Percentiles rank a stretch among this genome's conserved stretches.
phyloP scores from a whole-genome alignment of 2,888 invertebrate species.

The Latrodectus elegans region DNA sequence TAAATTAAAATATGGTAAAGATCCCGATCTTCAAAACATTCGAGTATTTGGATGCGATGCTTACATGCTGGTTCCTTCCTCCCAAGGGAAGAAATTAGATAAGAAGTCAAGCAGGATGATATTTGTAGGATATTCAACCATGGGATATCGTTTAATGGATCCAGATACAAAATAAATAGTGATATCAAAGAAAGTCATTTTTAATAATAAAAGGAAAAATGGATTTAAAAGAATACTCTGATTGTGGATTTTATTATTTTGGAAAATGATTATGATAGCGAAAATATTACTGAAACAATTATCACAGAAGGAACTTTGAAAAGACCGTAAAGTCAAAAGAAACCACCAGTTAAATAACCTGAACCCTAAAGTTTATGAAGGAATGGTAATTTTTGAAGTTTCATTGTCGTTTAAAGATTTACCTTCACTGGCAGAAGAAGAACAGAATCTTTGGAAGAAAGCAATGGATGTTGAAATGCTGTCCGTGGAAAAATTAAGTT shows the following conservation, averaged over 20 bases:
- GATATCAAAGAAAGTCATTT: constrained; percentile 33
- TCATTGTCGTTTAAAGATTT: background rate
- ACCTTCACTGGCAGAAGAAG: no score
- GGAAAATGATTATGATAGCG: background rate
- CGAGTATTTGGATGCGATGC: no score
- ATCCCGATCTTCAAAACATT: constrained; percentile 15
- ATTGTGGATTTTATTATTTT: background rate
- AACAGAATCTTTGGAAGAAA: background rate
- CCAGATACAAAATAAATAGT: constrained; percentile 59
- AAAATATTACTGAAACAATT: background rate
- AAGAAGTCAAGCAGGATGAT: no score
- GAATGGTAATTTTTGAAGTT: background rate
- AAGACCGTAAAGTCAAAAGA: background rate
- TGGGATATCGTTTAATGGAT: background rate
- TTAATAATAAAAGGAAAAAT: no score
- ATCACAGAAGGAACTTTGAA: background rate
- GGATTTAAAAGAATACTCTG: no score
- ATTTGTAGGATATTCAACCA: no score
- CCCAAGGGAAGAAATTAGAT: no score
- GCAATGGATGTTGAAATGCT: background rate
- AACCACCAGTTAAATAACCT: background rate
- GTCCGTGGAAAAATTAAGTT: no score
- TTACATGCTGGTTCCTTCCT: no score
- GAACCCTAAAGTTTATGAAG: background rate
- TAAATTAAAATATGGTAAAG: constrained; percentile 50